Evolutionary conservation across 2,797 vertebrate species (phyloP).

Genomic region (Phoebastria nigripes): DNA sequence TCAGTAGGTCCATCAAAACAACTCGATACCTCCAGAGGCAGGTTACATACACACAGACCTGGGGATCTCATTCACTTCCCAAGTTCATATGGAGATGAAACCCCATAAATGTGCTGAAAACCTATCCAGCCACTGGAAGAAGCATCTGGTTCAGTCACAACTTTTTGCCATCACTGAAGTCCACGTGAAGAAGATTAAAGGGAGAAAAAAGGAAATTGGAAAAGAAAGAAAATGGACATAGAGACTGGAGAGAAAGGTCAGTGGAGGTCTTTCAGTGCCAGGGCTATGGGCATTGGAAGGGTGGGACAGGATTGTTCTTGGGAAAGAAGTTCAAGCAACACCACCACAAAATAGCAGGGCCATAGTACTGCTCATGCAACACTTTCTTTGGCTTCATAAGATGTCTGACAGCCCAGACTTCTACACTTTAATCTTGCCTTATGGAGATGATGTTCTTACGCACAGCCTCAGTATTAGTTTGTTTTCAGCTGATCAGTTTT

Average conservation of each 20-base stretch:
- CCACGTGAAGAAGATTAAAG: not conserved
- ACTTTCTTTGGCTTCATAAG: not conserved
- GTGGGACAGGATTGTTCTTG: not conserved
- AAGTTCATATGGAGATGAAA: not conserved
- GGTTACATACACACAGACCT: not conserved
- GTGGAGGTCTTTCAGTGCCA: not conserved
- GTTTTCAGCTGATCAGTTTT: slow-evolving; percentile 7
- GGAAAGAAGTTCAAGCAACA: not conserved
- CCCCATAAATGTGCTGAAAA: not conserved
- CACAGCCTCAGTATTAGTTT: not conserved
- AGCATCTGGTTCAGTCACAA: not conserved
- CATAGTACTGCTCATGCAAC: not conserved
- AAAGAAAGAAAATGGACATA: not conserved
- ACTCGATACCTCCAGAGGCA: not conserved
- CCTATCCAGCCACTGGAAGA: not conserved
- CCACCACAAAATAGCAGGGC: not conserved
- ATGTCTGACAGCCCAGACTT: not conserved
- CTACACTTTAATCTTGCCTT: not conserved
- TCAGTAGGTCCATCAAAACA: not conserved
- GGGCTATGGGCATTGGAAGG: not conserved
- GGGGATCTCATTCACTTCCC: not conserved
- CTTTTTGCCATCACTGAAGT: not conserved
- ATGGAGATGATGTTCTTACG: not conserved
- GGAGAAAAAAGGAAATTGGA: not conserved
- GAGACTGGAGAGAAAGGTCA: not conserved